phyloP scores from a whole-genome alignment of 2,888 invertebrate genomes.

The Agriotes lineatus region DNA sequence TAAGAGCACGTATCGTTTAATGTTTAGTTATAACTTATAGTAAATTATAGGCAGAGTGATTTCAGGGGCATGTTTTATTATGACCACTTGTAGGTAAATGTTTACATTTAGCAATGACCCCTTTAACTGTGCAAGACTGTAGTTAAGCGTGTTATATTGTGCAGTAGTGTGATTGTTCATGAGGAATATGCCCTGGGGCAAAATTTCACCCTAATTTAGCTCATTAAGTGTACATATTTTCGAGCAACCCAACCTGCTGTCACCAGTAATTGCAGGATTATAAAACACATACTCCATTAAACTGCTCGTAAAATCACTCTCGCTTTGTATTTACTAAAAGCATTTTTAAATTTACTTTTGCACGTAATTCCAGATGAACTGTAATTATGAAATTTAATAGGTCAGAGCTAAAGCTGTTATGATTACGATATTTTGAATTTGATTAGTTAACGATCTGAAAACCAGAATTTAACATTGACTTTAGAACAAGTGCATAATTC shows the following conservation, averaged over 20 bases:
- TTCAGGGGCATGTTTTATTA: constrained; percentile 49
- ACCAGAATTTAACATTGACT: too few species aligned
- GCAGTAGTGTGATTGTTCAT: too few species aligned
- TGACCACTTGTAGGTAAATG: constrained; percentile 36
- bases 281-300: too few species aligned
- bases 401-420: too few species aligned
- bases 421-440: too few species aligned
- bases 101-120: constrained; percentile 27
- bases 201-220: neutral
- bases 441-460: too few species aligned
- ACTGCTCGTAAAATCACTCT: neutral
- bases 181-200: too few species aligned
- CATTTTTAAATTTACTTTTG: neutral
- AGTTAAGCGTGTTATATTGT: neutral
- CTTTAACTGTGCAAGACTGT: neutral
- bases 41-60: constrained; percentile 56
- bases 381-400: too few species aligned
- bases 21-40: constrained; percentile 53
- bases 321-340: neutral
- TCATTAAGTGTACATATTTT: neutral
- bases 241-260: too few species aligned
- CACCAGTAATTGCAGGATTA: too few species aligned
- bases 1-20: constrained; percentile 63
- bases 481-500: too few species aligned
- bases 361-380: too few species aligned